phyloP scores from a whole-genome alignment of 2,113 vertebrate genomes.

The Austrofundulus limnaeus region DNA sequence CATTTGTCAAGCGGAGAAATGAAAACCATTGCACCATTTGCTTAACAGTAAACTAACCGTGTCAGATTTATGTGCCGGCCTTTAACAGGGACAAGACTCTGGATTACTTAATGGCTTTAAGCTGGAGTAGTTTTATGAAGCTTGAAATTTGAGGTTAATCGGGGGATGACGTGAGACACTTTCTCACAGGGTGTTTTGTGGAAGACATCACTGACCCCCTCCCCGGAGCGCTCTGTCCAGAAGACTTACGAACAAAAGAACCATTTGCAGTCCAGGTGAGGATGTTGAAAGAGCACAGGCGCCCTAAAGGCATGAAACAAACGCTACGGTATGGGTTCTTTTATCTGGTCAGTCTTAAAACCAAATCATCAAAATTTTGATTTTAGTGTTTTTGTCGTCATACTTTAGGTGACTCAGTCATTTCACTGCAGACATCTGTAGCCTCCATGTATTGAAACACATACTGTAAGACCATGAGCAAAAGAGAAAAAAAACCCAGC shows the following conservation, averaged over 20 bases:
- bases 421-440: not conserved
- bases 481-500: conserved; percentile 16
- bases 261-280: not conserved
- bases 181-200: conserved; percentile 52
- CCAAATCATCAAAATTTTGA: not conserved
- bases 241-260: conserved; percentile 39
- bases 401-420: not conserved
- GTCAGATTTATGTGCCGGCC: conserved; percentile 36
- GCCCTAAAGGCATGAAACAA: not conserved
- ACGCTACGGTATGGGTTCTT: not conserved
- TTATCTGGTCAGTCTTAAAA: not conserved
- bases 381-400: no score
- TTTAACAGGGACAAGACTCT: conserved; percentile 34
- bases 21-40: conserved; percentile 33
- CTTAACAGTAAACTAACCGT: conserved; percentile 14
- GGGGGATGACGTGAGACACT: conserved; percentile 45
- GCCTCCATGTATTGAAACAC: no score
- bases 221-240: conserved; percentile 35
- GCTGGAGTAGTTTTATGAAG: conserved; percentile 58
- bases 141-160: conserved; percentile 66
- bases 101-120: conserved; percentile 52
- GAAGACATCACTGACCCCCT: conserved; percentile 44
- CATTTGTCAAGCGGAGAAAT: conserved; percentile 19
- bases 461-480: not conserved
- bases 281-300: conserved; percentile 4